phyloP scores from a whole-genome alignment of 2,113 vertebrate genomes.

The Peromyscus maniculatus region DNA sequence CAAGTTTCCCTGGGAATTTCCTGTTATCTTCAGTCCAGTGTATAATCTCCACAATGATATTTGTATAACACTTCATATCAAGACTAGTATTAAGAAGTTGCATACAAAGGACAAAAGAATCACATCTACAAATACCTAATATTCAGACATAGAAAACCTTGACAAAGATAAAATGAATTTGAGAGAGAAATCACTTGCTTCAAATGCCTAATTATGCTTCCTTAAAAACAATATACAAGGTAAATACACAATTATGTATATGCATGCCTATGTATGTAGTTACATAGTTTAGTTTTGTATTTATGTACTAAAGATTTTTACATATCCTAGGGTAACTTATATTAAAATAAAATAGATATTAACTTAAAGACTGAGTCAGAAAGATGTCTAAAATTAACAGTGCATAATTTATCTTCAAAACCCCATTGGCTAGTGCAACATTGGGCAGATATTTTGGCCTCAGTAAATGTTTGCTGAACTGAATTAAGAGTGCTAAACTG shows the following conservation, averaged over 20 bases:
- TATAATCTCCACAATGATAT: not conserved
- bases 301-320: not conserved
- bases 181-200: not conserved
- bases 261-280: rapidly evolving
- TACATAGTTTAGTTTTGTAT: not conserved
- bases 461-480: not conserved
- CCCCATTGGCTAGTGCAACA: not conserved
- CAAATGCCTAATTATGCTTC: not conserved
- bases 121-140: not conserved
- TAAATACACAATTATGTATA: not conserved
- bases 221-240: not conserved
- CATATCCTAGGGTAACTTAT: not conserved
- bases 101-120: not conserved
- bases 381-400: constrained; percentile 11
- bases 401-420: constrained; percentile 4
- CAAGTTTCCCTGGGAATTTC: not conserved
- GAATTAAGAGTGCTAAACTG: constrained; percentile 2
- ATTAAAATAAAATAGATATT: not conserved
- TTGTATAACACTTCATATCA: not conserved
- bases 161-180: not conserved
- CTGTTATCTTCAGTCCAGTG: not conserved
- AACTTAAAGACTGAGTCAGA: not conserved
- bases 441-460: not conserved
- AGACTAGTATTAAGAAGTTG: not conserved
- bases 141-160: not conserved